phyloP scores from a whole-genome alignment of 2,888 invertebrate genomes.

The Ypsolopha scabrella region DNA sequence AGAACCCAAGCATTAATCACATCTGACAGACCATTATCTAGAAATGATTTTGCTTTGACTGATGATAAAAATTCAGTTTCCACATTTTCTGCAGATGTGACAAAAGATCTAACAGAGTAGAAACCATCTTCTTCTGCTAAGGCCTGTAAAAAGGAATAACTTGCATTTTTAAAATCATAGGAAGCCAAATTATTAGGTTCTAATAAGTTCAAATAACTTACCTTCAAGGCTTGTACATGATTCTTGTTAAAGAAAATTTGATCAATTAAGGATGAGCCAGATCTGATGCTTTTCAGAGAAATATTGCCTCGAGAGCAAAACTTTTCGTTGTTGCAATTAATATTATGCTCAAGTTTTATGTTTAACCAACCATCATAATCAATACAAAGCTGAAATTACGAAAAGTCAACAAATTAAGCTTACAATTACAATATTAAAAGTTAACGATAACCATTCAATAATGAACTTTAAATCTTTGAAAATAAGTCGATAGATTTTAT shows the following conservation, averaged over 20 bases:
- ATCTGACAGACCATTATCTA: conserved; percentile 83
- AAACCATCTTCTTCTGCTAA: conserved; percentile 70
- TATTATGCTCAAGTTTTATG: conserved; percentile 77
- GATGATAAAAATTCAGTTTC: conserved; percentile 81
- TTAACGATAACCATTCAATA: no score
- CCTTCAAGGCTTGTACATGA: conserved; percentile 71
- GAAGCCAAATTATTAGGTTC: background rate
- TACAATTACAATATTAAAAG: no score
- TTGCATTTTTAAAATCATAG: background rate
- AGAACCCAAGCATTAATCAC: conserved; percentile 84
- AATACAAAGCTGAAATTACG: conserved; percentile 43
- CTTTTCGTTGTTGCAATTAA: conserved; percentile 63
- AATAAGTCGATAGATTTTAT: no score
- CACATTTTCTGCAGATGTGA: conserved; percentile 75
- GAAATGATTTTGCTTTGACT: conserved; percentile 81
- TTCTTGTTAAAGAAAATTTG: conserved; percentile 70
- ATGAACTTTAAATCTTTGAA: no score
- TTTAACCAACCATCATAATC: conserved; percentile 83
- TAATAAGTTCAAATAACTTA: conserved; percentile 21
- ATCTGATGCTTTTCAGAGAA: conserved; percentile 76
- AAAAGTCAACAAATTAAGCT: background rate
- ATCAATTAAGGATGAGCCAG: conserved; percentile 72
- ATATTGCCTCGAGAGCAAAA: conserved; percentile 78
- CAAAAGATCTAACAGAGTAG: conserved; percentile 79
- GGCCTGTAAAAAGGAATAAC: conserved; percentile 1